Conservation (phyloP, 2,888 invertebrate species). For the Polydesmus complanatus region DNA sequence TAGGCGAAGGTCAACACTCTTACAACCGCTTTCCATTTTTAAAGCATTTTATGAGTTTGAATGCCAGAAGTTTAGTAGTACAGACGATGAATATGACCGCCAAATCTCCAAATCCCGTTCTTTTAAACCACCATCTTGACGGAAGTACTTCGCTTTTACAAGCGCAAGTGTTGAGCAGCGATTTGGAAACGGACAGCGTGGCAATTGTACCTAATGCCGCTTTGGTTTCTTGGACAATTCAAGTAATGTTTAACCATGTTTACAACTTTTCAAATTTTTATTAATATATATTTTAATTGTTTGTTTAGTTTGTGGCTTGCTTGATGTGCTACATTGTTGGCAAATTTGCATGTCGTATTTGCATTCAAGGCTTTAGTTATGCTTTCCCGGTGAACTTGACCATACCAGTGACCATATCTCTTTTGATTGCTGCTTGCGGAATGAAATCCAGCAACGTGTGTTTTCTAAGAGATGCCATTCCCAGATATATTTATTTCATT, state of each 20-base stretch:
- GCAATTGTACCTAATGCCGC: not conserved
- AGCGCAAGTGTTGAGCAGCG: constrained; percentile 2
- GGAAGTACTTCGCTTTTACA: constrained; percentile 1
- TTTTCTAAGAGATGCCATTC: constrained; percentile 70
- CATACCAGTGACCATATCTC: constrained; percentile 74
- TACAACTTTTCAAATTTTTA: not conserved
- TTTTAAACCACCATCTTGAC: not conserved
- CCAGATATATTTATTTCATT: constrained; percentile 81
- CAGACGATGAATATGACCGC: constrained; percentile 50
- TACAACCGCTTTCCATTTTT: constrained; percentile 60
- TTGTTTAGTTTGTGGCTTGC: constrained; percentile 39
- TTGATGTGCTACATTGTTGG: constrained; percentile 81
- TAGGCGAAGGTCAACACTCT: not conserved
- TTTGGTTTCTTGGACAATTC: constrained; percentile 1
- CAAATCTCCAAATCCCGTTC: not conserved
- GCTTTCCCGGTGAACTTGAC: constrained; percentile 90
- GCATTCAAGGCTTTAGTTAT: constrained; percentile 93
- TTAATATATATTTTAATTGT: not conserved
- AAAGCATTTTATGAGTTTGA: constrained; percentile 53
- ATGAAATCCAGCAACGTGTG: constrained; percentile 73
- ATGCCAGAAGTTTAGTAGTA: not conserved
- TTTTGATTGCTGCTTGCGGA: constrained; percentile 77
- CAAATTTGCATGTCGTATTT: constrained; percentile 91
- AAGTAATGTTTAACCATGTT: not conserved
- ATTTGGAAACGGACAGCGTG: constrained; percentile 6